A percentile compares a stretch with the other conserved stretches of the same genome.
Conservation (phyloP, 2,797 vertebrate genomes). For the Cossypha heuglini region DNA sequence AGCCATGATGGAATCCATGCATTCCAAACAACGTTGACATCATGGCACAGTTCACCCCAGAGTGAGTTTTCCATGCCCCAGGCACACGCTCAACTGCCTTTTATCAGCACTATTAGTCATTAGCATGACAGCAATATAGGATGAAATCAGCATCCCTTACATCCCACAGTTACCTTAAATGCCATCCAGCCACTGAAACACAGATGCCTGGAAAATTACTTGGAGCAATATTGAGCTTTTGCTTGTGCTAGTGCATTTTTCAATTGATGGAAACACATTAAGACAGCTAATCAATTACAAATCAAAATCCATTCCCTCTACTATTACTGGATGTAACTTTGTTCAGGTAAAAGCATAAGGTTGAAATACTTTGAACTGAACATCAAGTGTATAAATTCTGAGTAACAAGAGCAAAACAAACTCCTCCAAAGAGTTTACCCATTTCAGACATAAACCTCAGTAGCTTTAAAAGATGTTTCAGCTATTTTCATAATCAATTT, state of each 20-base stretch:
- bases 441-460: neutral
- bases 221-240: slow-evolving; percentile 21
- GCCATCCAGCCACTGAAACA: slow-evolving; percentile 47
- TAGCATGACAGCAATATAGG: slow-evolving; percentile 52
- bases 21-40: neutral
- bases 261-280: slow-evolving; percentile 57
- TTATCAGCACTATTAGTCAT: slow-evolving; percentile 54
- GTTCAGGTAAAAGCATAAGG: neutral
- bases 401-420: neutral
- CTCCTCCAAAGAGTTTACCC: neutral
- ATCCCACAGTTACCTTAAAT: slow-evolving; percentile 44
- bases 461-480: neutral
- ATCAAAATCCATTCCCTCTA: slow-evolving; percentile 63
- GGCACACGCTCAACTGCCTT: slow-evolving; percentile 45
- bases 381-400: neutral
- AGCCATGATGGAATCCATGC: slow-evolving; percentile 30
- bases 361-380: neutral
- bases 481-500: neutral
- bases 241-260: neutral
- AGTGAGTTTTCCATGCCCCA: slow-evolving; percentile 56
- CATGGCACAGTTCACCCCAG: neutral
- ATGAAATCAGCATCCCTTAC: slow-evolving; percentile 55
- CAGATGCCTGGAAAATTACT: slow-evolving; percentile 63
- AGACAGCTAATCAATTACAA: slow-evolving; percentile 68
- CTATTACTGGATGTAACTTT: slow-evolving; percentile 32